Percentiles rank a stretch among this genome's conserved stretches.
Evolutionary conservation across 2,113 vertebrate species (phyloP).

Genomic region (Orthonyx spaldingii): DNA sequence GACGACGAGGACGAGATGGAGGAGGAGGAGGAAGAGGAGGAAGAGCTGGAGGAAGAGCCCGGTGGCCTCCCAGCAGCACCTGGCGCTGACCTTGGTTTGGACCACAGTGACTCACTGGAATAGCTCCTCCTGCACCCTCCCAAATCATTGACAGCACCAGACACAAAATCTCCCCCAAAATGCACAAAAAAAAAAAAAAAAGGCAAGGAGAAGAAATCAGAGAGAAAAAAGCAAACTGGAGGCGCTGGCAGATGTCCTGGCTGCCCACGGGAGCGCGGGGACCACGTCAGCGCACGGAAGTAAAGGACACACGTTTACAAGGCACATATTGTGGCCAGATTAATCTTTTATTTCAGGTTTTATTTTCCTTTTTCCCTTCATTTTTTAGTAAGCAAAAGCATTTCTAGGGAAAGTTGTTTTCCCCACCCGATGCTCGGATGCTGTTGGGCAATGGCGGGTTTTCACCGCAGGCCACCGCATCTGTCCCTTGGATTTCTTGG

Average conservation of each 20-base stretch:
- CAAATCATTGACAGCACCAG: background rate
- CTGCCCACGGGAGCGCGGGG: background rate
- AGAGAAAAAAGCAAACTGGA: background rate
- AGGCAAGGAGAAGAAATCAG: background rate
- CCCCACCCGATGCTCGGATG: background rate
- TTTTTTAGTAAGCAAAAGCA: constrained; percentile 21
- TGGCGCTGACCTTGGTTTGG: constrained; percentile 84
- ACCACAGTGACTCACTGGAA: constrained; percentile 91
- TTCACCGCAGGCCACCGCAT: background rate
- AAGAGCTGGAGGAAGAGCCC: constrained; percentile 74
- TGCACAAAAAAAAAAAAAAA: background rate
- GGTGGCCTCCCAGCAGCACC: constrained; percentile 76
- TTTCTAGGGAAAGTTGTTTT: constrained; percentile 38
- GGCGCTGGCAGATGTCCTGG: background rate
- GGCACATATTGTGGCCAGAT: constrained; percentile 68
- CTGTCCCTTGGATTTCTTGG: background rate
- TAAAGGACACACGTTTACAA: constrained; percentile 68
- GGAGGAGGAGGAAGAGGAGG: constrained; percentile 74
- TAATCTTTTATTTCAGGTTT: background rate
- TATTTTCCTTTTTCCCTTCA: background rate
- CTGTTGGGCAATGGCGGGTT: background rate
- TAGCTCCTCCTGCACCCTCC: constrained; percentile 52
- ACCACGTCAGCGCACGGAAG: background rate
- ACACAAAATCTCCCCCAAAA: background rate
- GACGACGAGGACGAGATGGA: constrained; percentile 75